Percentiles rank a stretch among this genome's conserved stretches.
Evolutionary conservation across 2,797 vertebrate genomes (phyloP).

Genomic region (Poecilia gillii): DNA sequence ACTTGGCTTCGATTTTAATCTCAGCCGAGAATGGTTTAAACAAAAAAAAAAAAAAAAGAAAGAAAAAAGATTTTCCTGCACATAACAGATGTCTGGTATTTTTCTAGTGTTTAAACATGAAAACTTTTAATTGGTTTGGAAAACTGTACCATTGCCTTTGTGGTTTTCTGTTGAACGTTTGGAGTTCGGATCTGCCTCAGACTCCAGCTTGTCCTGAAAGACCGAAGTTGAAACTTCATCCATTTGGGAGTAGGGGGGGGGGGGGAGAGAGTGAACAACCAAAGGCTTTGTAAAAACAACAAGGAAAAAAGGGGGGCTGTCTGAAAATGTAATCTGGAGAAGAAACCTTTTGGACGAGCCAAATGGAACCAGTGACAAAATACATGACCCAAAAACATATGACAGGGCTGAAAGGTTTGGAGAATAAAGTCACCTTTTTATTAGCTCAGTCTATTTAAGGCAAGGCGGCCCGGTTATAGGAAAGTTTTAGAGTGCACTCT

Average conservation of each 20-base stretch:
- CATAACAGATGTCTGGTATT: not conserved
- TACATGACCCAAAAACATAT: constrained; percentile 52
- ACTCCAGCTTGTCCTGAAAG: not conserved
- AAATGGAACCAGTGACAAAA: constrained; percentile 56
- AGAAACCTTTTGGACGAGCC: constrained; percentile 39
- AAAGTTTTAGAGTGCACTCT: constrained; percentile 20
- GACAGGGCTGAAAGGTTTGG: constrained; percentile 45
- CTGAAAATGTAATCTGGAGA: constrained; percentile 59
- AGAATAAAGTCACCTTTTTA: constrained; percentile 36
- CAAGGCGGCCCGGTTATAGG: constrained; percentile 24
- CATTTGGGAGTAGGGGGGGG: not conserved
- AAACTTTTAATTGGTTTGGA: not conserved
- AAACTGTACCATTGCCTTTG: not conserved
- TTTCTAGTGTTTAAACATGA: not conserved
- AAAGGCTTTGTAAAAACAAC: constrained; percentile 11
- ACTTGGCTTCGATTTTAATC: not conserved
- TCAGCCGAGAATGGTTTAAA: not conserved
- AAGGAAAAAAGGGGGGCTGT: not conserved
- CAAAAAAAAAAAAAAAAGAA: not conserved
- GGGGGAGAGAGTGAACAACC: constrained; percentile 22
- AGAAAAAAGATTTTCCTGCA: not conserved
- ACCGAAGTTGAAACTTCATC: constrained; percentile 19
- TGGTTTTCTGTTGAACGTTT: constrained; percentile 4
- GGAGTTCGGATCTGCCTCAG: not conserved
- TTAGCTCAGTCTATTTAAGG: constrained; percentile 47